Evolutionary conservation across 2,888 invertebrate genomes (phyloP), one percentile per base, ranked within the genome.

Genomic region (Pristionchus arcanus): DNA sequence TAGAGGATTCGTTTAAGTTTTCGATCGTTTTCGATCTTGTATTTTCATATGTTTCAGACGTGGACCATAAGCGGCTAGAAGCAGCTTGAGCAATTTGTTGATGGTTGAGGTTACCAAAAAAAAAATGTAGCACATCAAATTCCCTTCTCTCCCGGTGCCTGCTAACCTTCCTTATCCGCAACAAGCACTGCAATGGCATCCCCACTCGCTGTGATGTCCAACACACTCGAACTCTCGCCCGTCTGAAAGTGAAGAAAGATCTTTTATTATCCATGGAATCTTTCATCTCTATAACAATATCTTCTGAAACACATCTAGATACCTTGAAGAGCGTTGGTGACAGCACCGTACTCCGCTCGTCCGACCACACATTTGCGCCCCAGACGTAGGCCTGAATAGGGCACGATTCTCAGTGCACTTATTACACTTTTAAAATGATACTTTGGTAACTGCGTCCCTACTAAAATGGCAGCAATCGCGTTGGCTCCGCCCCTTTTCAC

Each of bases 321-420:
- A 87, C 87, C 31, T 87, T 87, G 71, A 87, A 74, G 7, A 87
- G 87, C 16, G 71, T 71, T 13, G 87, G 87, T n/a, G 87, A 28
- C 53, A 68, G 71, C 19, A 31, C 19, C 37, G 34, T 34, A 15
- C 53, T 71, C 53, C 31, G 42, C 34, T 87, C 71, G 53, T 68
- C 49, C 74, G 49, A 53, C 71, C 71, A 53, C n/a, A 71, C 71
- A 28, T 68, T 71, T 16, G 49, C 49, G 16, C 87, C 87, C 87
- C 87, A 87, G 31, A 87, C 74, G 71, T 28, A 87, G 28, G 71
- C 87, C 87, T 87, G 74, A 15, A 77, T 2, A 34, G 9, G 34
- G 42, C 42, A 49, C 11, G 42, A 49, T 49, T 49, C 13, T 49
- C 42, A 49, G 0, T 11, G 42, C 42, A 49, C n/a, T n/a, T n/a